Conservation (phyloP, 92 coral and sea anemone genomes). For the Isaurus tuberculatus region DNA sequence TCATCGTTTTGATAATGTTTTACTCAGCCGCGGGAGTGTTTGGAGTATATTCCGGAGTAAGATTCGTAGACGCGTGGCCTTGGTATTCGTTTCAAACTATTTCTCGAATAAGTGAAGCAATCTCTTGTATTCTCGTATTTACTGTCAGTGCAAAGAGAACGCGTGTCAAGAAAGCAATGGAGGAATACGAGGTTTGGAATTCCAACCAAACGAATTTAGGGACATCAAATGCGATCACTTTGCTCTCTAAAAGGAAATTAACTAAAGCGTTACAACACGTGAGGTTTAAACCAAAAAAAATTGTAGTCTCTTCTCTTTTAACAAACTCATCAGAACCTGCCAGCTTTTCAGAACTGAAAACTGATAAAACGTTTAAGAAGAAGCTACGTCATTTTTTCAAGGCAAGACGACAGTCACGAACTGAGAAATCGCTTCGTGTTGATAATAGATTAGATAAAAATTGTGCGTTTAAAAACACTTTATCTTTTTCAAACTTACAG, state of each 20-base stretch:
- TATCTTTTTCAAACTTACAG: not conserved
- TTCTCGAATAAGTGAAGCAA: slow-evolving; percentile 75
- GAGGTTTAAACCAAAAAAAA: not conserved
- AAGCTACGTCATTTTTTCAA: not conserved
- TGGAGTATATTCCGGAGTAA: slow-evolving; percentile 83
- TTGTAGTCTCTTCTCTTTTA: not conserved
- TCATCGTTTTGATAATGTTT: slow-evolving; percentile 72
- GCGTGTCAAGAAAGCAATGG: slow-evolving; percentile 76
- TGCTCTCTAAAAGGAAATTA: not conserved
- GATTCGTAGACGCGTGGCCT: slow-evolving; percentile 92
- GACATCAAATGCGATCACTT: not conserved
- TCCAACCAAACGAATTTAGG: not conserved
- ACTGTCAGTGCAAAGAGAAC: slow-evolving; percentile 96
- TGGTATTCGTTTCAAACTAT: slow-evolving; percentile 90
- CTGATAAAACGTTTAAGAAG: not conserved
- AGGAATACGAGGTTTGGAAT: slow-evolving; percentile 35
- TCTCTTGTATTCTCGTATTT: slow-evolving; percentile 81
- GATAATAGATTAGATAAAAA: not conserved
- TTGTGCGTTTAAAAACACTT: not conserved
- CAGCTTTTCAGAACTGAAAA: not conserved
- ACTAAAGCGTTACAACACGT: not conserved
- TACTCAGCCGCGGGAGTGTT: slow-evolving; percentile 85
- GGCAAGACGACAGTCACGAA: not conserved
- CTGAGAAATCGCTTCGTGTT: not conserved
- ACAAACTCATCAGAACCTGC: not conserved